Evolutionary conservation across 2,113 vertebrate genomes (phyloP).

Genomic region (Arvicanthis niloticus): DNA sequence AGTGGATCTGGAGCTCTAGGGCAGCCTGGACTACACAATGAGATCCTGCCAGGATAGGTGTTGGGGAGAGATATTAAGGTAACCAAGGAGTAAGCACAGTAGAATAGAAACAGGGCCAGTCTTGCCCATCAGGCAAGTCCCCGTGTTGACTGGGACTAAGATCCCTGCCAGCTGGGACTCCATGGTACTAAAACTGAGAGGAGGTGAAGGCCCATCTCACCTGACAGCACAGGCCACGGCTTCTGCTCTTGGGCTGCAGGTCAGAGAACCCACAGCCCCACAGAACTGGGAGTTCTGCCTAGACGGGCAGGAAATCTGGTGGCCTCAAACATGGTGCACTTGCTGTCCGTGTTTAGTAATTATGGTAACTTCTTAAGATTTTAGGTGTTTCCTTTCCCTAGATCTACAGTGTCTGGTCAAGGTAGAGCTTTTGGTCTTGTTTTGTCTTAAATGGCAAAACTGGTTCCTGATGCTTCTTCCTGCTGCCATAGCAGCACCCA

Average conservation of each 20-base stretch:
- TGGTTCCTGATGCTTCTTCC: background rate
- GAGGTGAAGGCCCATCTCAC: background rate
- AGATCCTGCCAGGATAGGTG: background rate
- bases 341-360: background rate
- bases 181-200: background rate
- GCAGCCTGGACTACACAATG: background rate
- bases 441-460: background rate
- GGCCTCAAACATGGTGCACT: background rate
- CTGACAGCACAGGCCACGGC: background rate
- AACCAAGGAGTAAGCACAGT: background rate
- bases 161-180: background rate
- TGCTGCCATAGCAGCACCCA: background rate
- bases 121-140: background rate
- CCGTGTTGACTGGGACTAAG: background rate
- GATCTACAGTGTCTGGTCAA: background rate
- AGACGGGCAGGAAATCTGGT: background rate
- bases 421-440: no score
- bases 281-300: background rate
- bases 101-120: no score
- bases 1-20: background rate
- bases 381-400: background rate
- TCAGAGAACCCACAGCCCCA: background rate
- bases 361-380: background rate
- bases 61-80: background rate
- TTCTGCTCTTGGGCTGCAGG: background rate